A percentile compares a stretch with the other conserved stretches of the same genome.
These are phyloP conservation scores for Germaria angustata DNA, from an alignment of 2,888 invertebrate genomes.

Conservation along the genomic window DNA sequence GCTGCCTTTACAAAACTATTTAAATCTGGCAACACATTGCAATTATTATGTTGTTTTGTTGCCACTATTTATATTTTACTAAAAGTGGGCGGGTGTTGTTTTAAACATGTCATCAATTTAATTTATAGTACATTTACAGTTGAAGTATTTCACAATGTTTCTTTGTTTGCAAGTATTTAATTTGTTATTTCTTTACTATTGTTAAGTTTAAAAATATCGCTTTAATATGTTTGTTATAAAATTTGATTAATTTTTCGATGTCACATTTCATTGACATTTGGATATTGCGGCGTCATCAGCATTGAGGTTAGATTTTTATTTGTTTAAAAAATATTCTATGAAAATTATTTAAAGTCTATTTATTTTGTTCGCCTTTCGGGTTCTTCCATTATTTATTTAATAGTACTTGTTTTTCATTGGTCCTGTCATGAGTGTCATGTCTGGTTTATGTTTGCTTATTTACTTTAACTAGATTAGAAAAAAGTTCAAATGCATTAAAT, in stretches of 20 bases:
- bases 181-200: not conserved
- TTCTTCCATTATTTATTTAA: not conserved
- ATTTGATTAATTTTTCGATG: constrained; percentile 33
- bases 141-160: not conserved
- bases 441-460: constrained; percentile 17
- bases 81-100: constrained; percentile 31
- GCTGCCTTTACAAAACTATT: too few relatives aligned
- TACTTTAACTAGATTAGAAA: constrained; percentile 21
- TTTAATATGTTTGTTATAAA: not conserved
- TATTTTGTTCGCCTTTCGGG: not conserved
- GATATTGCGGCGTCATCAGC: not conserved
- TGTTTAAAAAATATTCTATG: not conserved
- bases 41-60: not conserved
- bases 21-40: not conserved
- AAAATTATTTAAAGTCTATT: constrained; percentile 22
- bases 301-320: constrained; percentile 45
- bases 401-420: too few relatives aligned
- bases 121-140: not conserved
- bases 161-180: not conserved
- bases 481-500: not conserved
- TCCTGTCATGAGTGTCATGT: constrained; percentile 1
- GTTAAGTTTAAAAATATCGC: constrained; percentile 6
- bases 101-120: constrained; percentile 11
- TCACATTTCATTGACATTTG: constrained; percentile 47
- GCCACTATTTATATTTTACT: not conserved